phyloP scores from a whole-genome alignment of 2,797 vertebrate genomes.

The Cacajao melanocephalus region DNA sequence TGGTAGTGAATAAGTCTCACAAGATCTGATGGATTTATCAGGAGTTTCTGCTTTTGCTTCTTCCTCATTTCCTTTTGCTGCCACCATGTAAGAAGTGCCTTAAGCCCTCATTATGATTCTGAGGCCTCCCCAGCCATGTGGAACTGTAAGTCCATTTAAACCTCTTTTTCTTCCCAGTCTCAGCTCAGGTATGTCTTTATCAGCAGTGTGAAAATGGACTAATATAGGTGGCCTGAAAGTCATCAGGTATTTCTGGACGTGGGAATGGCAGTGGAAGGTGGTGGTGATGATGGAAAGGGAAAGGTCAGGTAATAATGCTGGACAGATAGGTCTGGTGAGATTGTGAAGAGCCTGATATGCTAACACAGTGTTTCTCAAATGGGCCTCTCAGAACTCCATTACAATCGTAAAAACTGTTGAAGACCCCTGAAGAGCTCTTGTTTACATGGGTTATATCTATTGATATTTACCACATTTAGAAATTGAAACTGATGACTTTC shows the following conservation, averaged over 20 bases:
- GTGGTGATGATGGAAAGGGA: neutral
- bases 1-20: too few species aligned
- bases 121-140: too few species aligned
- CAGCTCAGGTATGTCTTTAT: too few species aligned
- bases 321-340: neutral
- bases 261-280: neutral
- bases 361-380: neutral
- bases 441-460: neutral
- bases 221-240: neutral
- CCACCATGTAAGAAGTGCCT: too few species aligned
- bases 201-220: neutral
- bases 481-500: neutral
- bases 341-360: neutral
- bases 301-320: neutral
- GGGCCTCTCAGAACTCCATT: neutral
- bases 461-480: neutral
- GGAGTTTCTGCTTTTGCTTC: too few species aligned
- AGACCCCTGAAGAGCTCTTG: neutral
- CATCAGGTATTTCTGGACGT: neutral
- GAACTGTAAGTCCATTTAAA: too few species aligned
- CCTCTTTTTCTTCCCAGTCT: too few species aligned
- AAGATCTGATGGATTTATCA: too few species aligned
- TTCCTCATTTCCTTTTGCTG: too few species aligned
- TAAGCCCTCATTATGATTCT: too few species aligned
- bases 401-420: neutral